Evolutionary conservation across 2,888 invertebrate species (phyloP), one percentile per base, ranked within the genome.

Genomic region (Pilophorus perplexus): DNA sequence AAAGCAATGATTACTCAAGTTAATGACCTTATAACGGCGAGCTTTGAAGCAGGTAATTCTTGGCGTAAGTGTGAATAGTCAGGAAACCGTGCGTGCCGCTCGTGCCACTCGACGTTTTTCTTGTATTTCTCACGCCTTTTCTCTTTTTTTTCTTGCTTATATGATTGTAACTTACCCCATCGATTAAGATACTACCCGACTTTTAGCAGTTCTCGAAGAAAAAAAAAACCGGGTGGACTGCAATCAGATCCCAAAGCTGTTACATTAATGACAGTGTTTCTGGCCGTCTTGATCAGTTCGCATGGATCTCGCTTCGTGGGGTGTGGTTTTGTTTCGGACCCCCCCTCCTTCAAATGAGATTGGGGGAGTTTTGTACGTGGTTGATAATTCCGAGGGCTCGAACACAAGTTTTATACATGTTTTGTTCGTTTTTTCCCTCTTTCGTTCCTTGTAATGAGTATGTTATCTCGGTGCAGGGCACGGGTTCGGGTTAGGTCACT

Each of bases 301-400:
- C 46, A 25, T 46, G 46, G 46, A 46, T 46, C 46, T 46, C 23
- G 22, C 23, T 22, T 23, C 23, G 46, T 46, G 23, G 46, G 23
- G 46, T 25, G 10, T 23, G 23, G 23, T 25, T 12, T 46, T n/a
- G n/a, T n/a, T n/a, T n/a, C n/a, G n/a, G n/a, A n/a, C n/a, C n/a
- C n/a, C n/a, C n/a, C n/a, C n/a, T n/a, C n/a, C n/a, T n/a, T n/a
- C n/a, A n/a, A n/a, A n/a, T n/a, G n/a, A n/a, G n/a, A n/a, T n/a
- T n/a, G n/a, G n/a, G n/a, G 23, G 12, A 14, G n/a, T 14, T 25
- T 14, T 22, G 44, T 46, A 23, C 25, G 12, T 5, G 14, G 46
- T 46, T 14, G 46, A 46, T 46, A 22, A 46, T 46, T 46, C 14
- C 23, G 25, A 4, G 25, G 46, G 52, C 28, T 52, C 28, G 28